These are phyloP conservation scores for Cebus imitator DNA, from an alignment of 2,113 vertebrate genomes.

Conservation along the genomic window DNA sequence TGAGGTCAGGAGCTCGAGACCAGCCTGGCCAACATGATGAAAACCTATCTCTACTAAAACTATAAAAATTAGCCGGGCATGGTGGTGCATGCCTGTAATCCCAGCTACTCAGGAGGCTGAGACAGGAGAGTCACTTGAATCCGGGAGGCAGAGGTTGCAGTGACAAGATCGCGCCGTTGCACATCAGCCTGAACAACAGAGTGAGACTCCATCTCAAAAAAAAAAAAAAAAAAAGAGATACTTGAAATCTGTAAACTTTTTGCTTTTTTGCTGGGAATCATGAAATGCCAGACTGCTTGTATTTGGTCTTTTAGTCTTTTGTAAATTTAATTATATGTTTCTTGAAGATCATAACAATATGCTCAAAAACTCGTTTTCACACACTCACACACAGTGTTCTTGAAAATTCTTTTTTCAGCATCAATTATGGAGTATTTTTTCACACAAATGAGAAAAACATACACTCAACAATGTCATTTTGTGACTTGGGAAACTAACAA, in stretches of 20 bases:
- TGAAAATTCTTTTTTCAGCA: constrained; percentile 63
- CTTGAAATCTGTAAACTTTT: constrained; percentile 71
- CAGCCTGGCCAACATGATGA: too few species aligned
- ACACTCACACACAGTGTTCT: constrained; percentile 49
- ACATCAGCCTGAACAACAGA: too few species aligned
- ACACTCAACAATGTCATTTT: background rate
- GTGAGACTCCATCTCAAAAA: too few species aligned
- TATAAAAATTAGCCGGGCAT: too few species aligned
- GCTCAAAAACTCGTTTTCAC: constrained; percentile 70
- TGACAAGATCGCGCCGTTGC: too few species aligned
- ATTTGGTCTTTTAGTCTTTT: constrained; percentile 73
- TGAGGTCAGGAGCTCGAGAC: too few species aligned
- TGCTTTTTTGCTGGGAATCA: constrained; percentile 74
- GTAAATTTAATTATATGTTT: constrained; percentile 46
- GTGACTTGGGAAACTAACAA: background rate
- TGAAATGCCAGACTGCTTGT: constrained; percentile 76
- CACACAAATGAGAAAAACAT: background rate
- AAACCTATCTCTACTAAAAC: too few species aligned
- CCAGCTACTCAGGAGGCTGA: too few species aligned
- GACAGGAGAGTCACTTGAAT: too few species aligned
- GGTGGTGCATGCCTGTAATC: too few species aligned
- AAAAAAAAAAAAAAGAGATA: constrained; percentile 53
- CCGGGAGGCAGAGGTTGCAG: too few species aligned
- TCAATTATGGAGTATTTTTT: background rate
- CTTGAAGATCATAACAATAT: constrained; percentile 76